Conservation (phyloP, 2,797 vertebrate species). For the Argentina silus region DNA sequence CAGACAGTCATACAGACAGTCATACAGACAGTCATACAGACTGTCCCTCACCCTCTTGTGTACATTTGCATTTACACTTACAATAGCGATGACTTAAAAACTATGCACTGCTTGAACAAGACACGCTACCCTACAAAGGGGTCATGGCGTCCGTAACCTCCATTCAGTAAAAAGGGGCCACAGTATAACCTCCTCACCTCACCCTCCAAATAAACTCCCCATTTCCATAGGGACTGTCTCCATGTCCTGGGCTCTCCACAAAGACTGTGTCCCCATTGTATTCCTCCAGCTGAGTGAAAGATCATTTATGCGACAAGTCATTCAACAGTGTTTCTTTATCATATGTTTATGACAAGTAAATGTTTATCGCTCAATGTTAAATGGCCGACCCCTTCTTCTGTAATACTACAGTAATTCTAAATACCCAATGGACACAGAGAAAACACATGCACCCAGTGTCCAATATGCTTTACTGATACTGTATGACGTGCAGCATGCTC, state of each 20-base stretch:
- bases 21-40: too few species aligned
- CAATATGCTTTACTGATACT: background rate
- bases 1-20: too few species aligned
- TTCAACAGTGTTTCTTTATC: background rate
- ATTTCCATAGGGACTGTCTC: conserved; percentile 20
- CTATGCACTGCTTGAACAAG: background rate
- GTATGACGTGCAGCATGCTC: background rate
- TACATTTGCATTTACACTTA: background rate
- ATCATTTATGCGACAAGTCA: conserved; percentile 25
- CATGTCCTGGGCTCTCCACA: conserved; percentile 7
- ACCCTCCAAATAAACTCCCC: conserved; percentile 18
- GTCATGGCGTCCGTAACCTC: background rate
- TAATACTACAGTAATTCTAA: background rate
- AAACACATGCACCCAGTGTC: background rate
- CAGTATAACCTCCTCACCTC: conserved; percentile 34
- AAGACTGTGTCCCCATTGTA: conserved; percentile 29
- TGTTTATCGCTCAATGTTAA: conserved; percentile 12
- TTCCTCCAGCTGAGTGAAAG: background rate
- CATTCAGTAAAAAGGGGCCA: conserved; percentile 38
- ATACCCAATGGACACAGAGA: background rate
- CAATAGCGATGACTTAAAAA: background rate
- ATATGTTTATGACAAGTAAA: conserved; percentile 8
- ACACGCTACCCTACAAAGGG: background rate
- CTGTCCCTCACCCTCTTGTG: too few species aligned
- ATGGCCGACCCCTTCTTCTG: background rate